phyloP scores from a whole-genome alignment of 2,797 vertebrate genomes.

The Coregonus ussuriensis region DNA sequence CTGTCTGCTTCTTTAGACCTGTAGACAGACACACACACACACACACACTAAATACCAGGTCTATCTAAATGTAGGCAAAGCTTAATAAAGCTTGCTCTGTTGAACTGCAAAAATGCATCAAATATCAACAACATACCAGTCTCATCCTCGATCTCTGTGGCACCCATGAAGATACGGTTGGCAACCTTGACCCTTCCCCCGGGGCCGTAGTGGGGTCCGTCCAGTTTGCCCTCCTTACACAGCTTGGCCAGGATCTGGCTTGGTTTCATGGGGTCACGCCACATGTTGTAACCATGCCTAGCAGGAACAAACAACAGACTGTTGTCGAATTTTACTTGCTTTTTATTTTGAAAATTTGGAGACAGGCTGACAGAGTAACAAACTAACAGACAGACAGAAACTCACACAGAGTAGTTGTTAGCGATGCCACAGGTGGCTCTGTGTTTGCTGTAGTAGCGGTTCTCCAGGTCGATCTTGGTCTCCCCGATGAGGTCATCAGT shows the following conservation, averaged over 20 bases:
- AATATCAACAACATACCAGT: slow-evolving; percentile 78
- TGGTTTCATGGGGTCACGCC: slow-evolving; percentile 95
- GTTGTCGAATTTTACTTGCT: neutral
- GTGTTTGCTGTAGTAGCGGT: slow-evolving; percentile 98
- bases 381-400: neutral
- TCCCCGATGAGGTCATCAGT: slow-evolving; percentile 97
- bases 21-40: slow-evolving; percentile 16
- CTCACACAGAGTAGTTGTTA: slow-evolving; percentile 86
- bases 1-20: slow-evolving; percentile 92
- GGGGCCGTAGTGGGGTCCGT: slow-evolving; percentile 91
- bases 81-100: neutral
- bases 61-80: neutral
- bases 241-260: slow-evolving; percentile 90
- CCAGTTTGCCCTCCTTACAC: slow-evolving; percentile 92
- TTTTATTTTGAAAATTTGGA: neutral
- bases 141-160: slow-evolving; percentile 92
- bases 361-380: neutral
- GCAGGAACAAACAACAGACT: neutral
- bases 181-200: slow-evolving; percentile 91
- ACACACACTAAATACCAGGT: neutral
- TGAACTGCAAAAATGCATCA: neutral
- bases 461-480: slow-evolving; percentile 97
- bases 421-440: slow-evolving; percentile 91
- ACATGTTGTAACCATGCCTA: slow-evolving; percentile 94
- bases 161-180: slow-evolving; percentile 85